Conservation (phyloP, 2,797 vertebrate genomes). For the Neosilurus hyrtlii region DNA sequence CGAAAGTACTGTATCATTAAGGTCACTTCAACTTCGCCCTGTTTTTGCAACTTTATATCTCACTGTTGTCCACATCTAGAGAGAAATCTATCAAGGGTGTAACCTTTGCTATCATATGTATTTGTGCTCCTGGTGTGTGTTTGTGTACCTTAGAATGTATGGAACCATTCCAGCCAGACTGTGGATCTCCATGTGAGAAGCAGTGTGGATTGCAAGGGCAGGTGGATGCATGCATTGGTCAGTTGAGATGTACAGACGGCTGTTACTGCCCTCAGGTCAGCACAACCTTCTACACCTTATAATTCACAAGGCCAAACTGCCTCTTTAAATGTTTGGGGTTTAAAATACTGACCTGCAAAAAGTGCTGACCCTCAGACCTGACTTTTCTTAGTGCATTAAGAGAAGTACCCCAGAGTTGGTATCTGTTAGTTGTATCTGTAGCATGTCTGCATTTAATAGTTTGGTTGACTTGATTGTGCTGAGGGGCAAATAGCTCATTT, state of each 20-base stretch:
- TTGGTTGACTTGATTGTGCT: neutral
- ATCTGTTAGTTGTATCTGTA: neutral
- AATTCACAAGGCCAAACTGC: neutral
- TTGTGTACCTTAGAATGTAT: conserved; percentile 66
- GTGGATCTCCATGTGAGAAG: conserved; percentile 78
- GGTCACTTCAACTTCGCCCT: neutral
- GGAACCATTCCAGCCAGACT: conserved; percentile 75
- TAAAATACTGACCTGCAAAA: neutral
- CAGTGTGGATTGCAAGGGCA: conserved; percentile 73
- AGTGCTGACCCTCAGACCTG: neutral
- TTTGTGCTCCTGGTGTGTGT: neutral
- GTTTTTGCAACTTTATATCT: neutral
- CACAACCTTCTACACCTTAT: neutral
- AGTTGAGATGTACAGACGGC: conserved; percentile 75
- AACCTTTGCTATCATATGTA: conserved; percentile 15
- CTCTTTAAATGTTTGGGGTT: neutral
- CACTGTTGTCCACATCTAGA: neutral
- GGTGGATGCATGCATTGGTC: conserved; percentile 65
- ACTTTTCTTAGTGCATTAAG: neutral
- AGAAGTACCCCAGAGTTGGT: neutral
- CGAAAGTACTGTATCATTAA: neutral
- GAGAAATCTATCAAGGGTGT: neutral
- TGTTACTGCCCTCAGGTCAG: conserved; percentile 87
- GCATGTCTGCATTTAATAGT: neutral
- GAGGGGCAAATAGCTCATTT: neutral